These are phyloP conservation scores for Mythimna impura DNA, from an alignment of 2,888 invertebrate species.

Conservation along the genomic window DNA sequence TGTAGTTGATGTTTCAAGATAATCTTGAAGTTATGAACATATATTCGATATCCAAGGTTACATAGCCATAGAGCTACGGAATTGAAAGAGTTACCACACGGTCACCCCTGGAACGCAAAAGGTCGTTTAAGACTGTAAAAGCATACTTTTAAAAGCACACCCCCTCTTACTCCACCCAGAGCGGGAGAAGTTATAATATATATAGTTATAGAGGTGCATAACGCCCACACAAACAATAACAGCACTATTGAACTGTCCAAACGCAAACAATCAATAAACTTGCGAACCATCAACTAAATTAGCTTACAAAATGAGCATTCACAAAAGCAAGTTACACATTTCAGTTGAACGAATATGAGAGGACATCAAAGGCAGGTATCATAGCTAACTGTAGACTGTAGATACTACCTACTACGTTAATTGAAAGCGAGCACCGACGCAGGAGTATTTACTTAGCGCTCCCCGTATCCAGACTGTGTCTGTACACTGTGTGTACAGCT, in stretches of 20 bases:
- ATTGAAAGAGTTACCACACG: too few species aligned
- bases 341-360: conserved; percentile 74
- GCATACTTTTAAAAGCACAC: too few species aligned
- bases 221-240: not conserved
- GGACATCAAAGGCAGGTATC: conserved; percentile 83
- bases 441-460: conserved; percentile 81
- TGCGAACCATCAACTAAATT: conserved; percentile 57
- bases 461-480: conserved; percentile 79
- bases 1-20: not conserved
- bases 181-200: too few species aligned
- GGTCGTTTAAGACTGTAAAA: too few species aligned
- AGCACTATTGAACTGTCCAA: not conserved
- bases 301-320: conserved; percentile 59
- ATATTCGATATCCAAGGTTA: not conserved
- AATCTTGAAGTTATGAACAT: not conserved
- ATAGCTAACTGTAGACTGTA: conserved; percentile 84
- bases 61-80: too few species aligned
- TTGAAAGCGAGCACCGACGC: conserved; percentile 82
- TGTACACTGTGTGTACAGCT: conserved; percentile 71
- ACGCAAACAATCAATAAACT: conserved; percentile 26
- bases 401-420: conserved; percentile 73
- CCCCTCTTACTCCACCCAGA: too few species aligned
- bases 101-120: too few species aligned
- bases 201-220: not conserved
- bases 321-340: conserved; percentile 75